These are phyloP conservation scores for Spilarctia lutea DNA, from an alignment of 2,888 invertebrate species.

Conservation along the genomic window DNA sequence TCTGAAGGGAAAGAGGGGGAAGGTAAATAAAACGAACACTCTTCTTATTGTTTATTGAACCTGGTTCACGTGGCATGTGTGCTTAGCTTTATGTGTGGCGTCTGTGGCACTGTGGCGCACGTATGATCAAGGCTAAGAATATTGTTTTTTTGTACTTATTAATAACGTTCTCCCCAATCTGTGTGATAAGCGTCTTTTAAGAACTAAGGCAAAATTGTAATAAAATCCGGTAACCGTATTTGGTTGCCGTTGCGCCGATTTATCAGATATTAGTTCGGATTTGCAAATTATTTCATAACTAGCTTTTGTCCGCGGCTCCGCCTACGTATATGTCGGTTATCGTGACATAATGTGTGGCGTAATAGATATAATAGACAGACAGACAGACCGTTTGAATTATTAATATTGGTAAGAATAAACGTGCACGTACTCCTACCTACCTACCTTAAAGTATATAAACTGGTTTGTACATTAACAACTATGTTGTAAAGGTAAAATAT, in stretches of 20 bases:
- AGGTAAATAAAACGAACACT: slow-evolving; percentile 53
- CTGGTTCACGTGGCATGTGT: slow-evolving; percentile 18
- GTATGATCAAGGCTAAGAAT: slow-evolving; percentile 11
- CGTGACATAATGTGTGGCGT: too few species aligned
- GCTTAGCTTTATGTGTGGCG: neutral
- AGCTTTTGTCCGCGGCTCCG: too few species aligned
- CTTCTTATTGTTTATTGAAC: slow-evolving; percentile 48
- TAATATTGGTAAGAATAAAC: too few species aligned
- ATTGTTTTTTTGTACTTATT: neutral
- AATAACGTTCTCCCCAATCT: neutral
- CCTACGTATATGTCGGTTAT: too few species aligned
- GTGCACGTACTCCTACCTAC: too few species aligned
- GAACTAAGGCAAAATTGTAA: too few species aligned
- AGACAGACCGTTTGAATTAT: too few species aligned
- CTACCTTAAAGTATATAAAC: neutral
- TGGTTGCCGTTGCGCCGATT: too few species aligned
- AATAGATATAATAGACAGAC: too few species aligned
- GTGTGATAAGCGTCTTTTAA: neutral
- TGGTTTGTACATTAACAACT: neutral
- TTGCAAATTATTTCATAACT: too few species aligned
- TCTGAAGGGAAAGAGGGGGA: neutral
- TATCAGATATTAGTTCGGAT: too few species aligned
- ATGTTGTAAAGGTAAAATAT: neutral
- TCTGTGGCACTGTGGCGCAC: neutral
- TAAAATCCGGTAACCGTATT: too few species aligned